Evolutionary conservation across 2,797 vertebrate species (phyloP), one percentile per base, ranked within the genome.

Genomic region (Falco peregrinus): DNA sequence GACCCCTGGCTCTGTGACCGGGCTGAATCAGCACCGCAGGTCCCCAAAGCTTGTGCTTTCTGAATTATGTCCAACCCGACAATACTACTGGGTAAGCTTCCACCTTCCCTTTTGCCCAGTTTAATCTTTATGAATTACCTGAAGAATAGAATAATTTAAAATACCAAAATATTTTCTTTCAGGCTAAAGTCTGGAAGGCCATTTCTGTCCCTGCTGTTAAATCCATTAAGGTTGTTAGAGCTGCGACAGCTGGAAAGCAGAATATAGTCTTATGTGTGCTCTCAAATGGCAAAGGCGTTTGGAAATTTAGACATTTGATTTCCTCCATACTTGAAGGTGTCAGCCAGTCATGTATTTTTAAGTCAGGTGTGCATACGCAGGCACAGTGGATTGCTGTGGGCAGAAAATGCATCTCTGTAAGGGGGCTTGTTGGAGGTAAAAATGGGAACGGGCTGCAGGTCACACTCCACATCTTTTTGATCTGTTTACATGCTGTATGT

Each of bases 11-110:
- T 96, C 82, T 83, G 16, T 61, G 76, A 94, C 94, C 2, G 37
- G 90, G 96, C 95, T 96, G 93, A 96, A 92, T 97, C 96, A 95
- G 94, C 96, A 96, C 74, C 33, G 3, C 70, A 92, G 69, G 87
- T 96, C 93, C 94, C 91, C 79, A 92, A 80, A 93, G 89, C 93
- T 25, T 86, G 71, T 75, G 65, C 61, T 89, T 94, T 92, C 90
- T 96, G 90, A 92, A 69, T 90, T 84, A 81, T 0, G 0, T 93
- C 87, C 92, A 96, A 65, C 54, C 54, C 3, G 0, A 83, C 12
- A 18, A 90, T 81, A 85, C 89, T 93, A 85, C 87, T 71, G 88
- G 73, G 65, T 95, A 84, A 92, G 84, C 84, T 93, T 93, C 68
- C 65, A 79, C 65, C 76, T 96, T 95, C 89, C 82, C 67, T 91